phyloP scores from a whole-genome alignment of 2,797 vertebrate genomes.

The Astyanax mexicanus region DNA sequence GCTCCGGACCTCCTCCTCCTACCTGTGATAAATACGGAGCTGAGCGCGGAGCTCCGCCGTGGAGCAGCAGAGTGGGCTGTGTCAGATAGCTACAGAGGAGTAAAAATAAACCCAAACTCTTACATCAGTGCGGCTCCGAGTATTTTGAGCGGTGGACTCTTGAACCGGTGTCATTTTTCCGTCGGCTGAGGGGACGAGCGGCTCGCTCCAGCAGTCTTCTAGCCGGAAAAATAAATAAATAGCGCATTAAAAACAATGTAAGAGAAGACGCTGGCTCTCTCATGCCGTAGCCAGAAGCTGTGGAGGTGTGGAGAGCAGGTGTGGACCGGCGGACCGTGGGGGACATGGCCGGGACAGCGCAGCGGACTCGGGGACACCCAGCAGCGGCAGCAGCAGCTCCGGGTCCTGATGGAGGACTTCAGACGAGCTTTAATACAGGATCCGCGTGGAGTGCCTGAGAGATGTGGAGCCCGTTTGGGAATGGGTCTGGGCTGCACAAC shows the following conservation, averaged over 20 bases:
- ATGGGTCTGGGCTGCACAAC: slow-evolving; percentile 62
- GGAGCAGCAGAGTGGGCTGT: slow-evolving; percentile 30
- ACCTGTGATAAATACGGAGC: too few relatives aligned
- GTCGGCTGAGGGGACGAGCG: slow-evolving; percentile 41
- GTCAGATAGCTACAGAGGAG: slow-evolving; percentile 70
- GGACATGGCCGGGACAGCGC: slow-evolving; percentile 64
- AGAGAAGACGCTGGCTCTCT: not conserved
- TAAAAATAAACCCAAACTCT: slow-evolving; percentile 79
- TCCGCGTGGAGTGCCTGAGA: slow-evolving; percentile 47
- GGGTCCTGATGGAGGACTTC: slow-evolving; percentile 8
- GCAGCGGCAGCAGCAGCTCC: not conserved
- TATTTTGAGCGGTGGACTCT: slow-evolving; percentile 76
- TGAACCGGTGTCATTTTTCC: slow-evolving; percentile 63
- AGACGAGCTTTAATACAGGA: not conserved
- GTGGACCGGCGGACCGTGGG: slow-evolving; percentile 49
- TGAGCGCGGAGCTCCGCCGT: too few relatives aligned
- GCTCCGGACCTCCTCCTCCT: too few relatives aligned
- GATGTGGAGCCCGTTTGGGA: slow-evolving; percentile 74
- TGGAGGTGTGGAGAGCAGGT: slow-evolving; percentile 1
- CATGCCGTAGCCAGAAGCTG: not conserved
- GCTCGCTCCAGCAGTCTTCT: slow-evolving; percentile 3
- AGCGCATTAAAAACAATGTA: slow-evolving; percentile 27
- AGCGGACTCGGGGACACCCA: slow-evolving; percentile 17
- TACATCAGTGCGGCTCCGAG: slow-evolving; percentile 66
- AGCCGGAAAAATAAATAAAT: slow-evolving; percentile 13